These are phyloP conservation scores for Sturnus vulgaris DNA, from an alignment of 2,113 vertebrate species.

Conservation along the genomic window DNA sequence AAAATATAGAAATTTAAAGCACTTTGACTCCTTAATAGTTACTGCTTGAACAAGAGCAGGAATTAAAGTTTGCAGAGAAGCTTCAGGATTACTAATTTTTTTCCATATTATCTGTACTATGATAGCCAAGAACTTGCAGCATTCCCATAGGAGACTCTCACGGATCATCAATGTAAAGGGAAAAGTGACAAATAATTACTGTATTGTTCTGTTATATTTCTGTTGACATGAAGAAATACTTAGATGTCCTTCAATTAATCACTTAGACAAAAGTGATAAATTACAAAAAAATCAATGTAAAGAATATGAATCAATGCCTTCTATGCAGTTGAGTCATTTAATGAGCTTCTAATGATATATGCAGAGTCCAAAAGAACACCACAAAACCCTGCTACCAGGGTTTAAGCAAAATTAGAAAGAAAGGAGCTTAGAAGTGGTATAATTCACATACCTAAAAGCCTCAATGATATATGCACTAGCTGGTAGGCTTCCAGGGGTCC, in stretches of 20 bases:
- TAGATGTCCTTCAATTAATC: neutral
- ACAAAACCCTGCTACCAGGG: neutral
- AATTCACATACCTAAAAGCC: constrained; percentile 89
- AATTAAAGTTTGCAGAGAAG: neutral
- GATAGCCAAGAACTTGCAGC: neutral
- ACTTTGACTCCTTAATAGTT: neutral
- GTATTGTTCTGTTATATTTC: neutral
- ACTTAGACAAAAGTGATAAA: neutral
- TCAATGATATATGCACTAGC: constrained; percentile 92
- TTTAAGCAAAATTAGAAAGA: constrained; percentile 3
- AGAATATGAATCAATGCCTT: neutral
- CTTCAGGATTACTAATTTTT: neutral
- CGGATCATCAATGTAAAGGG: neutral
- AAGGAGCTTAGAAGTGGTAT: neutral
- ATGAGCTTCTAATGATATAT: neutral
- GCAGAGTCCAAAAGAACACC: neutral
- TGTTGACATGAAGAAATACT: neutral
- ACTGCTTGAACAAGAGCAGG: neutral
- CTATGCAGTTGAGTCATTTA: neutral
- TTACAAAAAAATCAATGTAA: neutral
- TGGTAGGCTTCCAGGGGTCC: constrained; percentile 81
- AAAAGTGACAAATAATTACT: neutral
- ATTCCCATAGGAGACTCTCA: neutral
- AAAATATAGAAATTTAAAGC: neutral
- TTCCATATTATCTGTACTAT: neutral